Evolutionary conservation across 2,888 invertebrate genomes (phyloP), one percentile per base, ranked within the genome.

Genomic region (Cantharis flavilabris): DNA sequence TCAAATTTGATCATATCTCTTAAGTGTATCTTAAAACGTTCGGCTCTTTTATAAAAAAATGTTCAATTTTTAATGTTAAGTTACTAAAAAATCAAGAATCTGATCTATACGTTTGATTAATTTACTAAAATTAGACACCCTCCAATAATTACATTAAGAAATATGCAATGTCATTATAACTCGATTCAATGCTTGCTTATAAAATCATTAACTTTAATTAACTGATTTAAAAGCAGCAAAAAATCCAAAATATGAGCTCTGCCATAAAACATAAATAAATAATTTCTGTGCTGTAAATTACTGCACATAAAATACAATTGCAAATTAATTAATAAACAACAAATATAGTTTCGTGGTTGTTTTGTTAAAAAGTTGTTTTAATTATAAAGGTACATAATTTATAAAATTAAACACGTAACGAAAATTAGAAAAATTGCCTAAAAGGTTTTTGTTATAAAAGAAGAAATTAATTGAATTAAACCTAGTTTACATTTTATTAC

Each of bases 151-250:
- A 5, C 65, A 7, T n/a, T 67, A 67, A 67, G 26, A 67, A 73
- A 73, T 33, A n/a, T 63, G 76, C 76, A 33, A 49, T 72, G 70
- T 76, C 76, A 76, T 28, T 26, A 14, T 69, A 72, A 76, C 69
- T 70, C 16, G 72, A 49, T 26, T 14, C 9, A 23, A 67, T 71
- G 70, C 28, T 73, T 67, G 70, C 13, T 73, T 76, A 73, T 73
- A 73, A 76, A 76, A 65, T 73, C 26, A 73, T 73, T 72, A 76
- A 73, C 67, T 62, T 73, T 72, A 76, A 73, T 71, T 62, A 73
- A 69, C 63, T 13, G 62, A 28, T 70, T 49, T 30, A 70, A 62
- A 69, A 65, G 23, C 26, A 65, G 2, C 5, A 20, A 23, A 26
- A 18, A 49, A 49, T n/a, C 9, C n/a, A n/a, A 49, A 49, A 49